Conservation (phyloP, 2,888 invertebrate genomes). For the Eilema caniola region DNA sequence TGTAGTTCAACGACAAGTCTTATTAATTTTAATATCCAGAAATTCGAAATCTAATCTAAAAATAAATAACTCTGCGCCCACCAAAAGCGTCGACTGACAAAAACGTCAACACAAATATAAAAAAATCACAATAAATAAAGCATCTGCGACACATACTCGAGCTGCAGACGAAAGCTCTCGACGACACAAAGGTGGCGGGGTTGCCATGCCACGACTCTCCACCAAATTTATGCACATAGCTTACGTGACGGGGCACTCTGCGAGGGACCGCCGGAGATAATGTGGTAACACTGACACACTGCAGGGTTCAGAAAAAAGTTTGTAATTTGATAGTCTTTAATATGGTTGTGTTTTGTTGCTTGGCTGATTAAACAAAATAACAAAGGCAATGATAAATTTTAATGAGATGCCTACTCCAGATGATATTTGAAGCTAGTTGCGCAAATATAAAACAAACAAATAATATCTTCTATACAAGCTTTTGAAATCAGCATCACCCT, state of each 20-base stretch:
- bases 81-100: background rate
- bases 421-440: too few species aligned
- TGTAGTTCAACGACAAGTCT: too few species aligned
- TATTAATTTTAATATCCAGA: background rate
- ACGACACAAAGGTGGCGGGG: conserved; percentile 63
- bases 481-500: too few species aligned
- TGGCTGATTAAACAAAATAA: background rate
- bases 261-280: conserved; percentile 55
- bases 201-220: conserved; percentile 69
- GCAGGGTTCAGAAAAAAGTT: conserved; percentile 33
- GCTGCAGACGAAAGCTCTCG: conserved; percentile 58
- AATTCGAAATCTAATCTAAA: background rate
- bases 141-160: conserved; percentile 47
- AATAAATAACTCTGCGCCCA: background rate
- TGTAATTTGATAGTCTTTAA: conserved; percentile 14
- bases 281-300: conserved; percentile 54
- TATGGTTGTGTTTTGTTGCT: background rate
- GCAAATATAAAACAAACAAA: too few species aligned
- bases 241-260: conserved; percentile 70
- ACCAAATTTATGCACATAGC: conserved; percentile 82
- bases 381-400: background rate
- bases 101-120: conserved; percentile 37
- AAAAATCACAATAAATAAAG: conserved; percentile 48
- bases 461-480: too few species aligned
- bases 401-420: background rate